Evolutionary conservation across 2,888 invertebrate species (phyloP).

Genomic region (Eudasyphora cyanicolor): DNA sequence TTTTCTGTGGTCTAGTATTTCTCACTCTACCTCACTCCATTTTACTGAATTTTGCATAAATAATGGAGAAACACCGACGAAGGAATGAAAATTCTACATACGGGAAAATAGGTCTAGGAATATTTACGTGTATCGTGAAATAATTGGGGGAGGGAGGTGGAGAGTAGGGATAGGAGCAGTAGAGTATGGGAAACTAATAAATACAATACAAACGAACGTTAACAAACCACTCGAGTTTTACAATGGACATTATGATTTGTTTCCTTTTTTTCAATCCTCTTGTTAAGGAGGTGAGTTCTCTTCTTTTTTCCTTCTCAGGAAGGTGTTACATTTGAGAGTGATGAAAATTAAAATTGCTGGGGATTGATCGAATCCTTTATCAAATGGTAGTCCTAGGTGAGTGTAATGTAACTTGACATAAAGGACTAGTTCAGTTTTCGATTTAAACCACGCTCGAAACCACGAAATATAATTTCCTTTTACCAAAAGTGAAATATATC

Average conservation of each 20-base stretch:
- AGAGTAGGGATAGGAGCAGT: too few species aligned
- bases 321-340: neutral
- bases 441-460: too few species aligned
- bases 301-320: too few species aligned
- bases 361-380: too few species aligned
- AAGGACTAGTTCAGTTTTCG: too few species aligned
- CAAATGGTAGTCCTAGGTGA: too few species aligned
- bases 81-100: constrained; percentile 18
- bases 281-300: neutral
- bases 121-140: neutral
- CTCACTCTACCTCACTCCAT: neutral
- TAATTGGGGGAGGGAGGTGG: too few species aligned
- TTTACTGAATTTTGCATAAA: neutral
- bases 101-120: constrained; percentile 57
- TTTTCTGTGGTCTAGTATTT: constrained; percentile 10
- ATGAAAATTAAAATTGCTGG: neutral
- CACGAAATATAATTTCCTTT: too few species aligned
- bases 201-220: neutral
- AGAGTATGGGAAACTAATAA: neutral
- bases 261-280: neutral
- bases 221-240: constrained; percentile 31
- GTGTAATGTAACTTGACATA: too few species aligned
- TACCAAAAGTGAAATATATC: too few species aligned
- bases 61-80: neutral
- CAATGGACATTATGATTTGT: constrained; percentile 50